These are phyloP conservation scores for Drosophila putrida DNA, from an alignment of 2,888 invertebrate species.

Conservation along the genomic window DNA sequence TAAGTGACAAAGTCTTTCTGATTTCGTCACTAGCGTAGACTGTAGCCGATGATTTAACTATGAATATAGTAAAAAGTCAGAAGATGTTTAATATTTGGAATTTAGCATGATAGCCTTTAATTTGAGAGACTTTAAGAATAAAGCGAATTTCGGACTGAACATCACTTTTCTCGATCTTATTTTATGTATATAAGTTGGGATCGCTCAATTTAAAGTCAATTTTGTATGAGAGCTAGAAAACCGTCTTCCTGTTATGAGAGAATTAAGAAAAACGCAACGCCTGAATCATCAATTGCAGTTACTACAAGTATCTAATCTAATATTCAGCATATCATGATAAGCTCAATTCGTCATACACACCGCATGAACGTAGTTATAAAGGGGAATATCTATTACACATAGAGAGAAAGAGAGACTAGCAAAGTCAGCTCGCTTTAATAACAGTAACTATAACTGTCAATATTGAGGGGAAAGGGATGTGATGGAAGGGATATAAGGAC, in stretches of 20 bases:
- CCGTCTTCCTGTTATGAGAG: no score
- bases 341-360: neutral
- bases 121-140: neutral
- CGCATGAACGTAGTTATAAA: slow-evolving; percentile 1
- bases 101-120: no score
- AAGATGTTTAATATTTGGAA: no score
- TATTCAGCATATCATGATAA: neutral
- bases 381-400: neutral
- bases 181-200: no score
- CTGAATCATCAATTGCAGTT: no score
- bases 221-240: no score
- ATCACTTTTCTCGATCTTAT: neutral
- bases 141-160: neutral
- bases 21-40: no score
- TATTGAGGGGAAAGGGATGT: neutral
- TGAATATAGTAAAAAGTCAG: no score
- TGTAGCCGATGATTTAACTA: no score
- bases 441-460: slow-evolving; percentile 40
- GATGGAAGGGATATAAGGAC: neutral
- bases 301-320: neutral
- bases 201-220: no score
- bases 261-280: no score
- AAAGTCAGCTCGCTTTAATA: slow-evolving; percentile 31
- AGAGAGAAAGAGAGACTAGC: neutral
- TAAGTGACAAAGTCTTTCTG: no score